A percentile compares a stretch with the other conserved stretches of the same genome.
Evolutionary conservation across 2,113 vertebrate species (phyloP).

Genomic region (Gasterosteus aculeatus): DNA sequence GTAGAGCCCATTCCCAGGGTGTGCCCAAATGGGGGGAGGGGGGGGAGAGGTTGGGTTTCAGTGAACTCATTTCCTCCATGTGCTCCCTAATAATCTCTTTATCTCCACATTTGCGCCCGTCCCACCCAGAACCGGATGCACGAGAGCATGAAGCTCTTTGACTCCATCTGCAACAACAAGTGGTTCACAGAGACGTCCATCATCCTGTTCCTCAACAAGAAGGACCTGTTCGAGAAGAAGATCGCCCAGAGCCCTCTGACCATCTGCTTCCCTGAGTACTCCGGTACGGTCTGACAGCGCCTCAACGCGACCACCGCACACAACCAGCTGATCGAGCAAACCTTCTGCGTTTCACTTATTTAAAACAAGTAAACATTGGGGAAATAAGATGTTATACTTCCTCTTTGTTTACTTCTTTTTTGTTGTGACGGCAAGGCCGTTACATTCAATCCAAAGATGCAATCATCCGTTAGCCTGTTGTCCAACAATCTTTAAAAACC

Average conservation of each 20-base stretch:
- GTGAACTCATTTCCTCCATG: slow-evolving; percentile 41
- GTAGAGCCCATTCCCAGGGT: not conserved
- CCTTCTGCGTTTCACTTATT: not conserved
- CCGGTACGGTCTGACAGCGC: slow-evolving; percentile 79
- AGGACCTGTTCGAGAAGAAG: slow-evolving; percentile 98
- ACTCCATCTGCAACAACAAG: slow-evolving; percentile 99
- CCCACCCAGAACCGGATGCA: slow-evolving; percentile 95
- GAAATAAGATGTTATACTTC: not conserved
- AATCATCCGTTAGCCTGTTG: not conserved
- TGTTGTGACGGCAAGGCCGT: not conserved
- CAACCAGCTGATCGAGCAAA: not conserved
- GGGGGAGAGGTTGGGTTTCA: slow-evolving; percentile 8
- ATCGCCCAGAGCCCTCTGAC: slow-evolving; percentile 92
- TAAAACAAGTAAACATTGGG: not conserved
- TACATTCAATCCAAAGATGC: not conserved
- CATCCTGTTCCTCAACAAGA: slow-evolving; percentile 99
- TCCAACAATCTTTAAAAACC: not conserved
- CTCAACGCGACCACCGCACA: not conserved
- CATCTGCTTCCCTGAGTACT: slow-evolving; percentile 98
- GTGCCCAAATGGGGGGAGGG: not conserved
- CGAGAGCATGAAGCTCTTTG: slow-evolving; percentile 99
- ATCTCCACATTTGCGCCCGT: slow-evolving; percentile 38
- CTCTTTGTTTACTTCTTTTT: not conserved
- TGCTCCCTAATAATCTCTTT: slow-evolving; percentile 38
- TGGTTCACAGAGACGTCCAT: slow-evolving; percentile 99